phyloP scores from a whole-genome alignment of 2,113 vertebrate species.

The Seriola quinqueradiata region DNA sequence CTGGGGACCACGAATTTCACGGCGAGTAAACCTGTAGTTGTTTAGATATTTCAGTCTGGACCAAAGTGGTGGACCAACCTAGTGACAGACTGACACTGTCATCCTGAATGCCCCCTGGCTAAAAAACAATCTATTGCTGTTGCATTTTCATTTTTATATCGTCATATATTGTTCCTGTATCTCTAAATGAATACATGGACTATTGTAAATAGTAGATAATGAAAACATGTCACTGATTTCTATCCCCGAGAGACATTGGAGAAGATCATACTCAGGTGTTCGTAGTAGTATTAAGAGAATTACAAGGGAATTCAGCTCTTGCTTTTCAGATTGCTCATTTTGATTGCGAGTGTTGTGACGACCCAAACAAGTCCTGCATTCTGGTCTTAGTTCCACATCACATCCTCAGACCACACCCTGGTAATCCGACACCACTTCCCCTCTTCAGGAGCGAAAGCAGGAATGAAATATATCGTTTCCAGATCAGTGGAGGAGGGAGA shows the following conservation, averaged over 20 bases:
- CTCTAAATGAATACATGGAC: too few species aligned
- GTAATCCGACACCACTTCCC: conserved; percentile 74
- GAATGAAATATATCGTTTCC: conserved; percentile 82
- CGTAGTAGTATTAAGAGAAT: background rate
- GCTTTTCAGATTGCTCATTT: conserved; percentile 5
- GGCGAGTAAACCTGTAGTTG: background rate
- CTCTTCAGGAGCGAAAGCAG: conserved; percentile 68
- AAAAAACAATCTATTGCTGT: too few species aligned
- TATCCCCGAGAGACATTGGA: background rate
- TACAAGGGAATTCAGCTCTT: background rate
- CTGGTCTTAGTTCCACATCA: conserved; percentile 65
- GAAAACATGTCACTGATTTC: background rate
- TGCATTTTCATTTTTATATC: too few species aligned
- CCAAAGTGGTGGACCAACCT: background rate
- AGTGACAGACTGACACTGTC: too few species aligned
- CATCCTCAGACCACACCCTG: conserved; percentile 44
- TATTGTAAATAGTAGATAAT: background rate
- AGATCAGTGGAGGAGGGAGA: conserved; percentile 74
- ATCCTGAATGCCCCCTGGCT: too few species aligned
- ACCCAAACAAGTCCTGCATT: conserved; percentile 44
- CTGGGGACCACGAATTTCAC: background rate
- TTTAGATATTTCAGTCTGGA: background rate
- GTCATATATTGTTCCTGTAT: too few species aligned
- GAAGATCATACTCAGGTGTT: background rate
- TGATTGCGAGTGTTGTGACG: background rate